These are phyloP conservation scores for Amblyjoppa proteus DNA, from an alignment of 2,888 invertebrate species.

Conservation along the genomic window DNA sequence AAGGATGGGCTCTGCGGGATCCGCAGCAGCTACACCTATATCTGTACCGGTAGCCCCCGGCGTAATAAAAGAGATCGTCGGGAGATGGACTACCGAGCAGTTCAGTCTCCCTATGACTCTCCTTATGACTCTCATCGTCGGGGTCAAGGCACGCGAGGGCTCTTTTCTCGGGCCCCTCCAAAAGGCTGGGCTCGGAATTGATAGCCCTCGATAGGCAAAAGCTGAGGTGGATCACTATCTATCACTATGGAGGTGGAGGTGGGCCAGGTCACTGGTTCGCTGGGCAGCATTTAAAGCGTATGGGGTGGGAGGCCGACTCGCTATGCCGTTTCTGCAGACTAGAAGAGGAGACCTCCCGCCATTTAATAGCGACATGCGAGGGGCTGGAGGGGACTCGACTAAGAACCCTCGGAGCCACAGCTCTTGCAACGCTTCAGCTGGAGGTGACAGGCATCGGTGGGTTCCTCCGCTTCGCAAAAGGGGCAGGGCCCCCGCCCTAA, in stretches of 20 bases:
- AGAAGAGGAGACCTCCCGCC: too few species aligned
- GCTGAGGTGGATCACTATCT: slow-evolving; percentile 1
- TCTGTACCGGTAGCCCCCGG: too few species aligned
- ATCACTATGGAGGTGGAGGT: background rate
- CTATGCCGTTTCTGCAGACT: background rate
- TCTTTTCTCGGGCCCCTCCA: slow-evolving; percentile 22
- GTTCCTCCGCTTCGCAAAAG: background rate
- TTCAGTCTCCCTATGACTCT: too few species aligned
- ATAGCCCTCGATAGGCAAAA: slow-evolving; percentile 1
- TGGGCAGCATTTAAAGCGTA: background rate
- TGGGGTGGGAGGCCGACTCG: background rate
- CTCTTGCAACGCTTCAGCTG: background rate
- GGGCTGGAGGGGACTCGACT: too few species aligned
- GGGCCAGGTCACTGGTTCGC: background rate
- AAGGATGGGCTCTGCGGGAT: slow-evolving; percentile 13
- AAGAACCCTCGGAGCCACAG: background rate
- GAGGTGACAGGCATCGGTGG: background rate
- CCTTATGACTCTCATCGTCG: too few species aligned
- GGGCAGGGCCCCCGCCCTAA: background rate
- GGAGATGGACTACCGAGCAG: too few species aligned
- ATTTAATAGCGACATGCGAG: too few species aligned
- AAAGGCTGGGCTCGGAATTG: slow-evolving; percentile 20
- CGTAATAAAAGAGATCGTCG: too few species aligned
- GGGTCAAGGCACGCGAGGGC: background rate
- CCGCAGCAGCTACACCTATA: too few species aligned